Evolutionary conservation across 2,113 vertebrate species (phyloP), one percentile per base, ranked within the genome.

Genomic region (Geococcyx californianus): DNA sequence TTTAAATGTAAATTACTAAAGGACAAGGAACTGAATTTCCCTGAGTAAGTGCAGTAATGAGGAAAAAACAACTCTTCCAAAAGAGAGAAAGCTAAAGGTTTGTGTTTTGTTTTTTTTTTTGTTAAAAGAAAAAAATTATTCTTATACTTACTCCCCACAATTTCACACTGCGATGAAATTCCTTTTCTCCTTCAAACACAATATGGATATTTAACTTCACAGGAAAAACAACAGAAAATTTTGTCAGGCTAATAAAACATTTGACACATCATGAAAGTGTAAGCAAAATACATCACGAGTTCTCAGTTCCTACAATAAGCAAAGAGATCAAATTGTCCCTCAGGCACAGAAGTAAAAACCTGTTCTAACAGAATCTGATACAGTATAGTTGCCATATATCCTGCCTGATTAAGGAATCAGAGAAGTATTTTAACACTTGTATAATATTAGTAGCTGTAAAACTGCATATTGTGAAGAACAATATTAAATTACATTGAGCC

Each of bases 81-180:
- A 82, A 87, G 12, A 74, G 2, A 75, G 8, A 16, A 74, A 75
- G 14, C 10, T 44, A 44, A 81, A 34, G 11, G 10, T 5, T 73
- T 80, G 16, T 33, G 15, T 15, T 72, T 26, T 31, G 13, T 7
- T 16, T 63, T 26, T 23, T 25, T 31, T 14, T 17, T 33, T 17
- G 8, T n/a, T 83, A 13, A 19, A 36, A 59, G 6, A 80, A 7
- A 44, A 55, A 58, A 75, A 40, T 6, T 31, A 38, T 21, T 62
- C n/a, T 74, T 86, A 90, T 97, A 98, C 99, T 99, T 98, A 99
- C 99, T 81, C 99, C 99, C 99, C 99, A 99, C 95, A 99, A 97
- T 94, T 97, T 99, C 90, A 99, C 98, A 87, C 98, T 98, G 96
- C 98, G 99, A 96, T 98, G 97, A 98, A 99, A 99, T 95, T 99